These are phyloP conservation scores for Theretra japonica DNA, from an alignment of 2,888 invertebrate species.

Conservation along the genomic window DNA sequence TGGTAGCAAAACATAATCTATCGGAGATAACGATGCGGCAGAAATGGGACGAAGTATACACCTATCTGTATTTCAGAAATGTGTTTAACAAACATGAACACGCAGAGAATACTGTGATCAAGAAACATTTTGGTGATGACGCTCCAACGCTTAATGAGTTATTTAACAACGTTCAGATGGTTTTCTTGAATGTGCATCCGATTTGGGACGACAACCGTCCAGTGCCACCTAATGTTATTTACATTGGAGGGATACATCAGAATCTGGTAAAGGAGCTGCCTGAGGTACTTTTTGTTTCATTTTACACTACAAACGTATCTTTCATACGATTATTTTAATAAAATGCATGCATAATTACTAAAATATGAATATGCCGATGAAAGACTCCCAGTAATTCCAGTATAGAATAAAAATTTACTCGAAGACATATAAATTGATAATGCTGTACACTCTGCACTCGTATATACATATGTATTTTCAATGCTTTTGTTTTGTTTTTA, in stretches of 20 bases:
- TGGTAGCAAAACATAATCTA: constrained; percentile 38
- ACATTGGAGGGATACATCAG: constrained; percentile 70
- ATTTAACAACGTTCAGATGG: constrained; percentile 48
- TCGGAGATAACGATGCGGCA: constrained; percentile 38
- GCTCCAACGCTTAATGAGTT: constrained; percentile 39
- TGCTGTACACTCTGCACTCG: no score
- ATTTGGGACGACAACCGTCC: constrained; percentile 49
- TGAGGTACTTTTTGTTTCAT: constrained; percentile 50
- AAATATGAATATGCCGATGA: no score
- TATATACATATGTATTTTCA: no score
- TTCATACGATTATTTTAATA: no score
- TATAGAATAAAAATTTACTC: no score
- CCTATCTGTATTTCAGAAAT: constrained; percentile 2
- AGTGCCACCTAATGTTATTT: constrained; percentile 64
- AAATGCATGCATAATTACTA: no score
- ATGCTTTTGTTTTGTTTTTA: no score
- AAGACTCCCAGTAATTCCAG: no score
- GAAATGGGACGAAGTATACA: constrained; percentile 35
- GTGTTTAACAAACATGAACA: constrained; percentile 26
- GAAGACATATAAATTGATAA: no score
- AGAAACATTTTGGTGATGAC: constrained; percentile 34
- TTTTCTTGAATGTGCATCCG: constrained; percentile 60
- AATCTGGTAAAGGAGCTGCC: constrained; percentile 64
- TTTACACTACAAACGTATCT: background rate
- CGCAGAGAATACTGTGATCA: constrained; percentile 37